A percentile compares a stretch with the other conserved stretches of the same genome.
These are phyloP conservation scores for Erannis defoliaria DNA, from an alignment of 2,888 invertebrate species.

Conservation along the genomic window DNA sequence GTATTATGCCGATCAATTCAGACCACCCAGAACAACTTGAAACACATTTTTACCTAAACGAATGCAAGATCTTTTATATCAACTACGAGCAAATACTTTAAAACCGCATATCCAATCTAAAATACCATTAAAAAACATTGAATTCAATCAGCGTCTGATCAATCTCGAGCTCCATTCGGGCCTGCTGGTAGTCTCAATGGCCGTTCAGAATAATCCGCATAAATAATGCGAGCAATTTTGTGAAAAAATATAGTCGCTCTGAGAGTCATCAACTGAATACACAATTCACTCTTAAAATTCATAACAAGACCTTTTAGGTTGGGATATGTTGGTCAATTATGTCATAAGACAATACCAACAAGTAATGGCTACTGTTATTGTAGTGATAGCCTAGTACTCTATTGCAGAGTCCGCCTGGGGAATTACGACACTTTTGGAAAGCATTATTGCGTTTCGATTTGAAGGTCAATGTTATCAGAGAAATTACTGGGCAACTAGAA, in stretches of 20 bases:
- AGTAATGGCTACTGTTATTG: too few relatives aligned
- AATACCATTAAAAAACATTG: slow-evolving; percentile 9
- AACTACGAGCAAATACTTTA: not conserved
- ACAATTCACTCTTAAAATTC: slow-evolving; percentile 54
- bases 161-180: slow-evolving; percentile 11
- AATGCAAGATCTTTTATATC: not conserved
- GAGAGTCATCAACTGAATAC: slow-evolving; percentile 48
- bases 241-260: slow-evolving; percentile 49
- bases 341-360: not conserved
- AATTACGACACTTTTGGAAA: too few relatives aligned
- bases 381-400: too few relatives aligned
- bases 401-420: too few relatives aligned
- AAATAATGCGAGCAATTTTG: slow-evolving; percentile 40
- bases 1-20: too few relatives aligned
- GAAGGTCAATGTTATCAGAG: too few relatives aligned
- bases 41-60: too few relatives aligned
- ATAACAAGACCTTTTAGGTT: slow-evolving; percentile 38
- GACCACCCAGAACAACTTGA: too few relatives aligned
- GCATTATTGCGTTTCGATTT: too few relatives aligned
- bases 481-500: too few relatives aligned
- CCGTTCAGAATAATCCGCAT: slow-evolving; percentile 26
- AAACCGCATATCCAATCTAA: slow-evolving; percentile 1
- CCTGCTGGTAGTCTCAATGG: slow-evolving; percentile 7
- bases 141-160: slow-evolving; percentile 20
- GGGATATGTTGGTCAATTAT: not conserved